Percentiles rank a stretch among this genome's conserved stretches.
Evolutionary conservation across 2,797 vertebrate genomes (phyloP).

Genomic region (Eleutherodactylus coqui): DNA sequence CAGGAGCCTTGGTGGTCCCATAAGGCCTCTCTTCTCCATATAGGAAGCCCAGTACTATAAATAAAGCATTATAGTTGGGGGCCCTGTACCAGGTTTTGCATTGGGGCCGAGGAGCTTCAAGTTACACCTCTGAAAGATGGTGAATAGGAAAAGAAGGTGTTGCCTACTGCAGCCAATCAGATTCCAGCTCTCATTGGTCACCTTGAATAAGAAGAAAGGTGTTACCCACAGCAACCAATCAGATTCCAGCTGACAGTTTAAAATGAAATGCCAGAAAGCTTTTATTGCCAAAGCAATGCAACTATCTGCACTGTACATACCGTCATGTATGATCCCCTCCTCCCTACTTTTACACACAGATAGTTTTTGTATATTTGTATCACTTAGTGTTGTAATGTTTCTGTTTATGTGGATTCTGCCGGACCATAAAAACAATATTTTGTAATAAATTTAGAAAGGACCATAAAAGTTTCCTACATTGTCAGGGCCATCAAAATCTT

Average conservation of each 20-base stretch:
- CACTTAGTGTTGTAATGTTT: neutral
- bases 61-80: too few species aligned
- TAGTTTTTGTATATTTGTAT: neutral
- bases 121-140: too few species aligned
- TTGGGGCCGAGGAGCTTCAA: too few species aligned
- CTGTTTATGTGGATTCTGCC: neutral
- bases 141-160: neutral
- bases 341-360: neutral
- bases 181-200: neutral
- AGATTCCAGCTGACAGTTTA: neutral
- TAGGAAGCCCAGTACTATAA: too few species aligned
- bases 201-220: too few species aligned
- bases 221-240: neutral
- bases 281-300: neutral
- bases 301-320: neutral
- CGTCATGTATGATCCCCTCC: neutral
- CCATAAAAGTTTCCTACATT: too few species aligned
- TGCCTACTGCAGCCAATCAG: neutral
- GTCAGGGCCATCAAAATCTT: too few species aligned
- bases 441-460: too few species aligned
- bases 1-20: too few species aligned
- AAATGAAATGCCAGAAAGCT: neutral
- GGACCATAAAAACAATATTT: neutral
- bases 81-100: too few species aligned
- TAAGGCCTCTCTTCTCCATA: too few species aligned